Evolutionary conservation across 2,797 vertebrate genomes (phyloP), one percentile per base, ranked within the genome.

Genomic region (Neostethus bicornis): DNA sequence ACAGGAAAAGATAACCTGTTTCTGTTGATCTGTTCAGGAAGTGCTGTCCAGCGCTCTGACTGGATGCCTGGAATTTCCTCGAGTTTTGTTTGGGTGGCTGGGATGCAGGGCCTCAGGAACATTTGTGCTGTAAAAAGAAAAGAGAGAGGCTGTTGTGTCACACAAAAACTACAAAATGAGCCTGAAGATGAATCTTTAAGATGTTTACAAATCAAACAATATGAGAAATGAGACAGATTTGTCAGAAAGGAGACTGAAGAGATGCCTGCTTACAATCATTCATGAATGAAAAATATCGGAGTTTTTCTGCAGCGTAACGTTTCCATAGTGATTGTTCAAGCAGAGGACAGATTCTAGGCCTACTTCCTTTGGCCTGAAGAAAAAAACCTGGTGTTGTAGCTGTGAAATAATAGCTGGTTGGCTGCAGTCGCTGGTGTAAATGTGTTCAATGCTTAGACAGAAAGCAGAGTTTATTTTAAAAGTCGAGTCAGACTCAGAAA

Each of bases 1-100:
- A 90, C 90, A 90, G 91, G 90, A 91, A 92, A 88, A 83, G 85
- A 80, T 79, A 86, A 86, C 83, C 82, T 84, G 79, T 65, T 83
- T 84, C 59, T 84, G 83, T 86, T 85, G 80, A 82, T 79, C 61
- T 73, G 81, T 84, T 81, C 61, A 71, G 84, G 78, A 88, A 87
- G 82, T 70, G 74, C 61, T 61, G 58, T 69, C 64, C 62, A 28
- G 45, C 23, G 67, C 66, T 73, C 23, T 51, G 62, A 76, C 64
- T 34, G 75, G 50, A 61, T 82, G 53, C 39, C 64, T 70, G 80
- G 79, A 78, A 82, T 85, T 85, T 75, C 79, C 77, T 81, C 35
- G 32, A 83, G 73, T 72, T 76, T 68, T 66, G 75, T 82, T 77
- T 52, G 68, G 81, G 61, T 61, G 77, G 66, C 62, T 43, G 66